Evolutionary conservation across 2,888 invertebrate species (phyloP).

Genomic region (Tetranychus piercei): DNA sequence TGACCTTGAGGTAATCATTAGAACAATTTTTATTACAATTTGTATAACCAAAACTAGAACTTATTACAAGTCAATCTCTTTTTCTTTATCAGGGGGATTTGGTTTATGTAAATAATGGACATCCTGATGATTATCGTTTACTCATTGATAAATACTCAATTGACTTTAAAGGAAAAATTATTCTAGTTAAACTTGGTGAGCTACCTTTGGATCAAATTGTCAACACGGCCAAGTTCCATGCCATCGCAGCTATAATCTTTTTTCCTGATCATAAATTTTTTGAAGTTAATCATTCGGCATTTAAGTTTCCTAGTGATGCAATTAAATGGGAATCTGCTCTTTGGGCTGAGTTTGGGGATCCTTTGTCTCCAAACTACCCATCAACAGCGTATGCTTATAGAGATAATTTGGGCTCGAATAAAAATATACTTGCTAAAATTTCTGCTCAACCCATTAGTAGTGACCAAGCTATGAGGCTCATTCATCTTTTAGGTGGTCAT

Average conservation of each 20-base stretch:
- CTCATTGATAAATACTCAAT: slow-evolving; percentile 30
- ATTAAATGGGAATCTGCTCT: slow-evolving; percentile 32
- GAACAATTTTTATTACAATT: neutral
- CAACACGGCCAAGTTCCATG: neutral
- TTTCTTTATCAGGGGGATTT: slow-evolving; percentile 27
- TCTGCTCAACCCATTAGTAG: slow-evolving; percentile 28
- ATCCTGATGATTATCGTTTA: slow-evolving; percentile 33
- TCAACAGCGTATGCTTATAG: slow-evolving; percentile 15
- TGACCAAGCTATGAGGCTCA: slow-evolving; percentile 24
- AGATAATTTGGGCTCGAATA: neutral
- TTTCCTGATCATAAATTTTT: slow-evolving; percentile 2
- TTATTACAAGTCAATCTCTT: neutral
- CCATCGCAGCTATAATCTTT: neutral
- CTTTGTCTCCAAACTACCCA: slow-evolving; percentile 31
- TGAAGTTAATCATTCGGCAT: neutral
- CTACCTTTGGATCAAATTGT: slow-evolving; percentile 13
- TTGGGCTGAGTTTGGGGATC: slow-evolving; percentile 32
- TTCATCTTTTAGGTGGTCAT: slow-evolving; percentile 20
- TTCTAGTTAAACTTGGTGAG: slow-evolving; percentile 34
- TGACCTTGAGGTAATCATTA: slow-evolving; percentile 21
- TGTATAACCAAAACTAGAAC: neutral
- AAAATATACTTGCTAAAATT: slow-evolving; percentile 17
- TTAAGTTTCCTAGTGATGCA: slow-evolving; percentile 31
- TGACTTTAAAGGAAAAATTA: slow-evolving; percentile 34
- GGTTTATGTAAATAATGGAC: slow-evolving; percentile 36